Conservation (phyloP, 1,140 invertebrate genomes). For the Fopius arisanus region DNA sequence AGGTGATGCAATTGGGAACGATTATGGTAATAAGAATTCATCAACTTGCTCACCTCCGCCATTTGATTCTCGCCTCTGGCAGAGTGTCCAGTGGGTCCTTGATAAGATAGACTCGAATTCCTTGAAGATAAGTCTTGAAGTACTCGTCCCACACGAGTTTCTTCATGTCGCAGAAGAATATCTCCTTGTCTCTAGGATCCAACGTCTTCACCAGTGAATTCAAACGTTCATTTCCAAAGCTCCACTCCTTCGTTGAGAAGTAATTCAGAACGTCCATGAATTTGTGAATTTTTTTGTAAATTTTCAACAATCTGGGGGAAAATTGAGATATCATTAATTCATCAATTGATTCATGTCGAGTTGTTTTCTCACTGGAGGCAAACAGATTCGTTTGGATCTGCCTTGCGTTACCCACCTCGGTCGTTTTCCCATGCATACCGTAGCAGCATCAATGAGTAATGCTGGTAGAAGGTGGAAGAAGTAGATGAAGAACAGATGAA, state of each 20-base stretch:
- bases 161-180: conserved; percentile 76
- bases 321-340: conserved; percentile 29
- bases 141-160: conserved; percentile 70
- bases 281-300: conserved; percentile 76
- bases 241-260: conserved; percentile 77
- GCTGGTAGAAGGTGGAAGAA: conserved; percentile 74
- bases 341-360: not conserved
- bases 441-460: conserved; percentile 70
- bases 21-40: not conserved
- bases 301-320: conserved; percentile 68
- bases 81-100: conserved; percentile 70
- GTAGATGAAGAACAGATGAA: conserved; percentile 64
- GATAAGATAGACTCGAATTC: conserved; percentile 69
- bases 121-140: conserved; percentile 67
- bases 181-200: conserved; percentile 68
- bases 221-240: conserved; percentile 71
- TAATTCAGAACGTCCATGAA: conserved; percentile 76
- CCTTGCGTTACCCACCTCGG: conserved; percentile 57
- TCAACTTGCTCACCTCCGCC: conserved; percentile 57
- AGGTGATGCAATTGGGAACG: too few species aligned
- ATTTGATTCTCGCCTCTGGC: conserved; percentile 62
- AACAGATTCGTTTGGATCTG: not conserved
- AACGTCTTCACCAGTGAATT: conserved; percentile 70
- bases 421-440: conserved; percentile 68
- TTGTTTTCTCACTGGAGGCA: too few species aligned